Evolutionary conservation across 2,113 vertebrate species (phyloP).

Genomic region (Capreolus pygargus): DNA sequence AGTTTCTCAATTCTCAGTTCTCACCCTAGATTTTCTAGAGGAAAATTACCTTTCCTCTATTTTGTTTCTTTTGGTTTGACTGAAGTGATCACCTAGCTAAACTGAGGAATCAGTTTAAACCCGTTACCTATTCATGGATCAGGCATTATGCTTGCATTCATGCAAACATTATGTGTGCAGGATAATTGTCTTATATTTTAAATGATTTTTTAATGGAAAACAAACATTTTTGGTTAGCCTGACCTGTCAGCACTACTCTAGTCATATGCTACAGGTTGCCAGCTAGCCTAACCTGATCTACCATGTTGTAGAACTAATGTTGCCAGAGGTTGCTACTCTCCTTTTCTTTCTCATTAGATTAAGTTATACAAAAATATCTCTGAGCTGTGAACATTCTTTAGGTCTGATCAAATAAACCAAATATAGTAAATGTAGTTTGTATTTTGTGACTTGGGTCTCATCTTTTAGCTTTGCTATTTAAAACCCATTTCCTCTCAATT

Average conservation of each 20-base stretch:
- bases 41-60: background rate
- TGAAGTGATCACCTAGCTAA: background rate
- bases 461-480: background rate
- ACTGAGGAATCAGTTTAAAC: background rate
- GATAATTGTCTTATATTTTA: background rate
- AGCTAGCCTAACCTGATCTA: background rate
- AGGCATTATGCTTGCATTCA: background rate
- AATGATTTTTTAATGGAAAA: background rate
- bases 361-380: background rate
- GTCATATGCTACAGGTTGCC: background rate
- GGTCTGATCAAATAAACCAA: background rate
- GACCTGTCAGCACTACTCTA: background rate
- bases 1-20: background rate
- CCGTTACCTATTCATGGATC: background rate
- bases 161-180: background rate
- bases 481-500: constrained; percentile 20
- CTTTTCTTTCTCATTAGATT: background rate
- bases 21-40: background rate
- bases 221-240: background rate
- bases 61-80: background rate
- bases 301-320: background rate
- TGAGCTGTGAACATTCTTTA: background rate
- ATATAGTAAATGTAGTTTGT: background rate
- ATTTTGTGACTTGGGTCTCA: background rate
- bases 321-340: background rate